These are phyloP conservation scores for Ectemnius lituratus DNA, from an alignment of 2,888 invertebrate genomes.

Conservation along the genomic window DNA sequence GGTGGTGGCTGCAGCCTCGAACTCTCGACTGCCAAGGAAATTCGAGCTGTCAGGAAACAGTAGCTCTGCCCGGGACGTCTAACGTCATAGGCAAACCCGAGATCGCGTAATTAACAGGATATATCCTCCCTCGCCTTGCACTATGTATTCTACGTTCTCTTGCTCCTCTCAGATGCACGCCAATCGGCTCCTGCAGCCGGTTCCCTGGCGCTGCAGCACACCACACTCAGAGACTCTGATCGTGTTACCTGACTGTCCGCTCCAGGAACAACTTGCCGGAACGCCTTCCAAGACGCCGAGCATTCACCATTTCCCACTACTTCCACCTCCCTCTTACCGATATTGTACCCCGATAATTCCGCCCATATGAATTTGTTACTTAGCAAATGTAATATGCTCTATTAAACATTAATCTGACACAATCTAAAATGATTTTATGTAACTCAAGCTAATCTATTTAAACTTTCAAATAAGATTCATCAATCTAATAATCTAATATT, in stretches of 20 bases:
- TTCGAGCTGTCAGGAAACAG: slow-evolving; percentile 61
- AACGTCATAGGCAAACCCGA: slow-evolving; percentile 65
- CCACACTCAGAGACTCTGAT: slow-evolving; percentile 49
- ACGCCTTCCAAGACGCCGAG: slow-evolving; percentile 48
- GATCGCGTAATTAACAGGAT: slow-evolving; percentile 66
- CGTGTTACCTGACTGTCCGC: slow-evolving; percentile 53
- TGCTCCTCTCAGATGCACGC: slow-evolving; percentile 23
- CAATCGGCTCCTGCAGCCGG: slow-evolving; percentile 29
- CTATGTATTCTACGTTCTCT: slow-evolving; percentile 18
- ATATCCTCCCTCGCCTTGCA: slow-evolving; percentile 46
- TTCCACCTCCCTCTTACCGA: no score
- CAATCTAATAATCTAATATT: no score
- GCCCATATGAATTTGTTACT: no score
- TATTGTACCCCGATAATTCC: no score
- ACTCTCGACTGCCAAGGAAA: slow-evolving; percentile 43
- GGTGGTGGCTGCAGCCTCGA: not conserved
- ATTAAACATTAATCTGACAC: no score
- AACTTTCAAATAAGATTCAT: no score
- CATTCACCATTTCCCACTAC: not conserved
- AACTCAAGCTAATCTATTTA: no score
- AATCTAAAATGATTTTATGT: no score
- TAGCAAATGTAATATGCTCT: no score
- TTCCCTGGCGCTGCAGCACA: not conserved
- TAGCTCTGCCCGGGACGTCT: slow-evolving; percentile 63
- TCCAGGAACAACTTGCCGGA: slow-evolving; percentile 50